Percentiles rank a stretch among this genome's conserved stretches.
Evolutionary conservation across 2,797 vertebrate species (phyloP).

Genomic region (Amniataba percoides): DNA sequence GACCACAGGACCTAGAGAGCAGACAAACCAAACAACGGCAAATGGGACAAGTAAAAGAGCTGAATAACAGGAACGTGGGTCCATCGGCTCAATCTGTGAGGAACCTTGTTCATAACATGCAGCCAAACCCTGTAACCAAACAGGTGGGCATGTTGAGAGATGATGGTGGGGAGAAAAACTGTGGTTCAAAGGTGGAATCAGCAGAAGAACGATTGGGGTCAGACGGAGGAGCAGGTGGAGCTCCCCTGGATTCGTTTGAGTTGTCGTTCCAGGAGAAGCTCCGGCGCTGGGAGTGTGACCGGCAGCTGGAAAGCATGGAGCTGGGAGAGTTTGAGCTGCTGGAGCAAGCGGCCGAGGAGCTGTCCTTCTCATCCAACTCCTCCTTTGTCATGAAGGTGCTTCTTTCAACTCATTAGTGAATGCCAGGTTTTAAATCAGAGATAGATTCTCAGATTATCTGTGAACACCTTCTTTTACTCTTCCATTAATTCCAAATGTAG

Average conservation of each 20-base stretch:
- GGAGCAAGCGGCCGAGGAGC: constrained; percentile 95
- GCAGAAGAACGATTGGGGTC: neutral
- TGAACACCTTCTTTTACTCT: too few species aligned
- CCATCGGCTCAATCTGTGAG: neutral
- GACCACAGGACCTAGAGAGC: constrained; percentile 3
- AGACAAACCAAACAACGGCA: constrained; percentile 29
- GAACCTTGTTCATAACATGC: constrained; percentile 53
- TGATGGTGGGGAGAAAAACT: constrained; percentile 2
- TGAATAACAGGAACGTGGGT: constrained; percentile 10
- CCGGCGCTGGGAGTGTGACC: constrained; percentile 88
- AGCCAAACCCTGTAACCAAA: constrained; percentile 74
- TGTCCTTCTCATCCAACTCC: constrained; percentile 97
- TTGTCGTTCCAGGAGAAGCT: constrained; percentile 90
- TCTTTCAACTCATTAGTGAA: neutral
- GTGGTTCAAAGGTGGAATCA: neutral
- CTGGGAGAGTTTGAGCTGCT: constrained; percentile 97
- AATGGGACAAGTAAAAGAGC: constrained; percentile 18
- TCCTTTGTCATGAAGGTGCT: constrained; percentile 89
- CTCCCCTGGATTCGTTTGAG: constrained; percentile 86
- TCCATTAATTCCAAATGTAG: too few species aligned
- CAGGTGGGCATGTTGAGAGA: constrained; percentile 18
- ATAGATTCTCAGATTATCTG: too few species aligned
- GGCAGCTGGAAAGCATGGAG: constrained; percentile 89
- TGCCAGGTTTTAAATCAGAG: neutral
- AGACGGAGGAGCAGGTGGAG: neutral